Base-by-base conservation (phyloP, 2,797 vertebrate genomes). In the Telmatherina bonti region DNA sequence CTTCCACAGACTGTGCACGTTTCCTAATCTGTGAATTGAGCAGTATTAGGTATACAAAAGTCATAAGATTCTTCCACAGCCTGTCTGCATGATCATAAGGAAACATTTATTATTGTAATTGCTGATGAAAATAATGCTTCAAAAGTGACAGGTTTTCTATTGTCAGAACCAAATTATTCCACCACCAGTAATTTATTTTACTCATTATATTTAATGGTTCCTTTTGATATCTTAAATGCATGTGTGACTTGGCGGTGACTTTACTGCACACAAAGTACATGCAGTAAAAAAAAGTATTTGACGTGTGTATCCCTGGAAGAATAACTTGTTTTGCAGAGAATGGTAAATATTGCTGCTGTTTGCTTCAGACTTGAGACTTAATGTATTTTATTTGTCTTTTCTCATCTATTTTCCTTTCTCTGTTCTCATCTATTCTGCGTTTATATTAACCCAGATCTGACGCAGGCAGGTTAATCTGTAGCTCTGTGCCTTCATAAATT, bases 121-220 rank as follows among this genome's bases (percentile, higher is more conserved):
- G 38, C 36, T 47, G 68, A 62, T 57, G 74, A 51, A 73, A 67
- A 65, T 53, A 65, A 65, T 26, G 56, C 59, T 65, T 70, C 79
- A 67, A 65, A 54, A 24, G 12, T 36, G 72, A 72, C 67, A 62
- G 20, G 49, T 76, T 82, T 85, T 70, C 64, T 69, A 38, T 62
- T 41, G 62, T 71, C 43, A 20, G 29, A 59, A 22, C 61, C 11
- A 54, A 75, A 71, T 68, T 61, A 31, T 43, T 54, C 41, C 24
- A 61, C 51, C 31, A 26, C 38, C 1, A 18, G 38, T 59, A 62
- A 24, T 51, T 16, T 30, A 5, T 62, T 6, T 62, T 66, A n/a
- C 41, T 67, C 33, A 74, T 62, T 55, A 33, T 43, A 16, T 70
- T 55, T 33, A 30, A 61, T 54, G 33, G 2, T n/a, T 38, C 30